phyloP scores from a whole-genome alignment of 2,113 vertebrate species.

The Cinclus cinclus region DNA sequence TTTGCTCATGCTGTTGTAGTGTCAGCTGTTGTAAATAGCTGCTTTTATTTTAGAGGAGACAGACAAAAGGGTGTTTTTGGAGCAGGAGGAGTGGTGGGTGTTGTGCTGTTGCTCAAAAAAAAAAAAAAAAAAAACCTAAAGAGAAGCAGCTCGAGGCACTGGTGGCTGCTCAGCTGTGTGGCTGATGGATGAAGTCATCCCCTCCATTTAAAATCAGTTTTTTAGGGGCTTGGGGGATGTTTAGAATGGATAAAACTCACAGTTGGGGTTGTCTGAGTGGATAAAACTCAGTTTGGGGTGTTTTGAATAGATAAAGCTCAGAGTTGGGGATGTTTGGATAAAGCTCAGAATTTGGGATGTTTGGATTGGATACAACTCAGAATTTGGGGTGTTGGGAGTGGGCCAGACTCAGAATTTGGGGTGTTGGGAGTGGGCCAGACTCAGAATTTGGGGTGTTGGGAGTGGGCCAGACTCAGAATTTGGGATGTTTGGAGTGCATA shows the following conservation, averaged over 20 bases:
- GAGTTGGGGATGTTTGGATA: not conserved
- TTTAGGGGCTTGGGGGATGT: not conserved
- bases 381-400: not conserved
- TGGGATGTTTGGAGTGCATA: not conserved
- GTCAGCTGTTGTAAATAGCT: not conserved
- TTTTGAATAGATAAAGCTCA: not conserved
- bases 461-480: rapidly evolving
- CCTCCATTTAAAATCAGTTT: rapidly evolving
- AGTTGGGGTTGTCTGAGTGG: not conserved
- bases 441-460: not conserved
- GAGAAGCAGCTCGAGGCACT: not conserved
- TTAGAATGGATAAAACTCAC: not conserved
- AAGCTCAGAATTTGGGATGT: rapidly evolving
- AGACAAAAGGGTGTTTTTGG: not conserved
- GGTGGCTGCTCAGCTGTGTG: not conserved
- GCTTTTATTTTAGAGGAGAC: not conserved
- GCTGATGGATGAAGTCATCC: not conserved
- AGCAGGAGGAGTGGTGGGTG: not conserved
- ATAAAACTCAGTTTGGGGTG: not conserved
- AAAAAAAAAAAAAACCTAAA: not conserved
- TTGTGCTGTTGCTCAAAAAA: not conserved
- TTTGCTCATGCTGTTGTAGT: not conserved
- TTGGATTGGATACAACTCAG: not conserved
- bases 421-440: not conserved
- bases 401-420: rapidly evolving